Percentiles rank a stretch among this genome's conserved stretches.
phyloP scores from a whole-genome alignment of 2,113 vertebrate genomes.

The Eidolon helvum region DNA sequence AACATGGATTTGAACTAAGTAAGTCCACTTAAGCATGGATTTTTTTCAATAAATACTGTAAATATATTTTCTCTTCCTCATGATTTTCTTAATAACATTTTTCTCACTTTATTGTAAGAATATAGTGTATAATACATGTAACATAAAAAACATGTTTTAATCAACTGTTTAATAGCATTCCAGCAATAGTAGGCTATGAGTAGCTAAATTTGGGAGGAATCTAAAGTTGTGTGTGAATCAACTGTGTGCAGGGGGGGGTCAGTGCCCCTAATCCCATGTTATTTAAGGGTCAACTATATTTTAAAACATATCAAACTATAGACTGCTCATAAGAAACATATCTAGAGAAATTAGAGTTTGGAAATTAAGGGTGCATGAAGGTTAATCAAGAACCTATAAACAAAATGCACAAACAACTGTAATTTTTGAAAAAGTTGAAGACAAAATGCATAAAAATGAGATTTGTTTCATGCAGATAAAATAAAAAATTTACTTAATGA shows the following conservation, averaged over 20 bases:
- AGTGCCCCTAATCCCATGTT: not conserved
- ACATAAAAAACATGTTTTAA: not conserved
- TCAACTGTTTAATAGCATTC: not conserved
- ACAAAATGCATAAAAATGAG: not conserved
- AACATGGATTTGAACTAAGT: not conserved
- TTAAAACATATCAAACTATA: not conserved
- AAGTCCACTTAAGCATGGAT: not conserved
- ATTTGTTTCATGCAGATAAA: not conserved
- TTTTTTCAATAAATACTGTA: not conserved
- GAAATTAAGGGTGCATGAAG: not conserved
- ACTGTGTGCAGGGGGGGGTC: not conserved
- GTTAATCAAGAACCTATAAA: not conserved
- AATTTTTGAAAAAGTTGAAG: not conserved
- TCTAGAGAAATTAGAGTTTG: not conserved
- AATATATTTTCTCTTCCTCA: not conserved
- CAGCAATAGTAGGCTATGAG: not conserved
- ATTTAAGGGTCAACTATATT: not conserved
- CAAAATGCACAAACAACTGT: not conserved
- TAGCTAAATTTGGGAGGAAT: not conserved
- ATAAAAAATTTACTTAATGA: not conserved
- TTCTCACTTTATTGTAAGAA: not conserved
- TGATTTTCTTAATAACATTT: not conserved
- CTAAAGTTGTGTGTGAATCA: not conserved
- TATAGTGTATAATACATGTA: not conserved
- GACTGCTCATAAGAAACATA: not conserved